Base-by-base conservation (phyloP, 2,797 vertebrate species). In the Ctenosaura bakeri region DNA sequence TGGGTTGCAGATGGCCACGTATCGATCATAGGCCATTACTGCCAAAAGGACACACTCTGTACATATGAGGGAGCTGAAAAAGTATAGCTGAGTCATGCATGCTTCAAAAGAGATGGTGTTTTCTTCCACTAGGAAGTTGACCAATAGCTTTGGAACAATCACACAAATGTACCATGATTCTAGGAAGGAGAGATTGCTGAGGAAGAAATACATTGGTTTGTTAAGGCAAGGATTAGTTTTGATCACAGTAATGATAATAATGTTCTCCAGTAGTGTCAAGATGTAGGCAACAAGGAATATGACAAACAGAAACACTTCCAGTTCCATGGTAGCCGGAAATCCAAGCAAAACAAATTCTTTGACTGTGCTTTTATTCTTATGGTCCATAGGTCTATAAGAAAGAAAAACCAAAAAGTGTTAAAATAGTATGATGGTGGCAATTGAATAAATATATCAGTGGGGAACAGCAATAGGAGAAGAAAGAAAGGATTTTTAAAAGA, bases 181-280 rank as follows among this genome's bases (percentile, higher is more conserved):
- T 71, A 96, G 91, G 89, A 95, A 96, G 86, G 95, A 95, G 73
- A 96, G 92, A 54, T 95, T 90, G 91, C 95, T 91, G 85, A 96
- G 95, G 82, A 96, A 95, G 79, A 95, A 73, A 79, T 95, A 95
- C 95, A 94, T 96, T 42, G 95, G 94, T 52, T 96, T 96, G 88
- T 95, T 94, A 89, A 94, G 94, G 0, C 54, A 8, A 24, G 89
- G 85, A 66, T 92, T 93, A 50, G 13, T 42, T 3, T n/a, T 88
- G 85, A 95, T 90, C 87, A 94, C 64, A 1, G 77, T 14, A 1
- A 93, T 52, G n/a, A 95, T 89, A 59, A 94, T 2, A 24, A 91
- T 56, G 18, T 96, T 96, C 88, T 95, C 95, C 0, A 91, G 83
- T 80, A 96, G 0, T 0, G 94, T 95, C 84, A 95, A 84, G 38